These are phyloP conservation scores for Catharus ustulatus DNA, from an alignment of 2,797 vertebrate genomes.

Conservation along the genomic window DNA sequence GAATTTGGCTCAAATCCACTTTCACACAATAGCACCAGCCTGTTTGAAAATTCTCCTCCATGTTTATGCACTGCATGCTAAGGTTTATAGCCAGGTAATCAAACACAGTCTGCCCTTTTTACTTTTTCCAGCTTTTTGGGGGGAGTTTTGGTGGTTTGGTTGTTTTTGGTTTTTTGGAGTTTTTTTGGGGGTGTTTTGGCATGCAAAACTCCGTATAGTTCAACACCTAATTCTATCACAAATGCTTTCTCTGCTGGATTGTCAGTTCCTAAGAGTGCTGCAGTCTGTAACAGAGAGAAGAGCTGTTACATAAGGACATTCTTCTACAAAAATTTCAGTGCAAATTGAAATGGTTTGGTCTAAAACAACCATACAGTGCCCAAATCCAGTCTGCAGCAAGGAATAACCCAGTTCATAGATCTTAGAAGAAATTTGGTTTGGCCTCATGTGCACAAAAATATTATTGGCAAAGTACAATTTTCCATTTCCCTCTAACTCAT, in stretches of 20 bases:
- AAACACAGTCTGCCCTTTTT: constrained; percentile 3
- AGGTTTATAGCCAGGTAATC: constrained; percentile 35
- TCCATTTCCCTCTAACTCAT: background rate
- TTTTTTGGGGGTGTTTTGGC: too few relatives aligned
- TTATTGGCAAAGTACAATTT: background rate
- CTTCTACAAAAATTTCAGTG: background rate
- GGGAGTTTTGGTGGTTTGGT: background rate
- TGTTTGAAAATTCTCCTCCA: background rate
- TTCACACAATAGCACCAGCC: background rate
- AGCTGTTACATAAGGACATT: background rate
- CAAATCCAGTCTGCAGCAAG: background rate
- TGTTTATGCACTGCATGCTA: background rate
- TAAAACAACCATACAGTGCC: background rate
- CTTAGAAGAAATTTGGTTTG: background rate
- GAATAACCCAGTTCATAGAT: background rate
- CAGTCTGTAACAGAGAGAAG: background rate
- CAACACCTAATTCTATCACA: background rate
- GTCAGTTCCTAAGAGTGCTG: background rate
- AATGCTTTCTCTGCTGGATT: background rate
- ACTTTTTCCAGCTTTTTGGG: background rate
- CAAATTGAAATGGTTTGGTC: background rate
- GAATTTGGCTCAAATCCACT: constrained; percentile 30
- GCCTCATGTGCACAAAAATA: background rate
- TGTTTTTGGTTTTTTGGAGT: background rate
- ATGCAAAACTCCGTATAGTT: background rate